These are phyloP conservation scores for Amphipyra tragopoginis DNA, from an alignment of 2,888 invertebrate species.

Conservation along the genomic window DNA sequence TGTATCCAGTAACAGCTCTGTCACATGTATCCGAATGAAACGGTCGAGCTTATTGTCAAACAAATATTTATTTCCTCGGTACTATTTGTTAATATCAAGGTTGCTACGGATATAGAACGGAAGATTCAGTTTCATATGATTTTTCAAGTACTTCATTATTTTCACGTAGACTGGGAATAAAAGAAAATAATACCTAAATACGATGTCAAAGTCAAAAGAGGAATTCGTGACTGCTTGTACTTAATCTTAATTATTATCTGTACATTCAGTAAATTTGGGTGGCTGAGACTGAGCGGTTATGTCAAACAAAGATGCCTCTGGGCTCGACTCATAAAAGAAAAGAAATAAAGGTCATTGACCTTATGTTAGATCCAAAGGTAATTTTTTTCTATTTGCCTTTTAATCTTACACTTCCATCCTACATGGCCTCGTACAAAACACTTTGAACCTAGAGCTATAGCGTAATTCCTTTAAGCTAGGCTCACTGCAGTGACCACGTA, in stretches of 20 bases:
- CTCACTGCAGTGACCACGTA: constrained; percentile 14
- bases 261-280: constrained; percentile 14
- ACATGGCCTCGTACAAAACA: constrained; percentile 22
- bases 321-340: constrained; percentile 4
- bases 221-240: constrained; percentile 14
- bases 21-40: constrained; percentile 15
- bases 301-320: constrained; percentile 20
- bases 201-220: constrained; percentile 5
- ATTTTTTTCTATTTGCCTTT: constrained; percentile 25
- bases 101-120: constrained; percentile 17
- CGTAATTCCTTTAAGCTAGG: constrained; percentile 14
- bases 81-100: constrained; percentile 30
- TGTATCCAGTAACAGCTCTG: constrained; percentile 21
- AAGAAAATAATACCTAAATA: constrained; percentile 14
- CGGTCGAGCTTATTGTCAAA: constrained; percentile 30
- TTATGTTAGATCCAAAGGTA: constrained; percentile 27
- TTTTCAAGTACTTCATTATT: constrained; percentile 15
- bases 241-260: constrained; percentile 43
- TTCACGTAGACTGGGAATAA: constrained; percentile 9
- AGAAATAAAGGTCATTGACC: constrained; percentile 39
- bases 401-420: constrained; percentile 10
- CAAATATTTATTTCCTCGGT: constrained; percentile 16
- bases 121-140: constrained; percentile 6
- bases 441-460: constrained; percentile 6
- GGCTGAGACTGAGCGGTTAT: not conserved